Percentiles rank a stretch among this genome's conserved stretches.
Conservation (phyloP, 37 sponge, comb jelly and placozoan species). For the Dysidea cf. avara region DNA sequence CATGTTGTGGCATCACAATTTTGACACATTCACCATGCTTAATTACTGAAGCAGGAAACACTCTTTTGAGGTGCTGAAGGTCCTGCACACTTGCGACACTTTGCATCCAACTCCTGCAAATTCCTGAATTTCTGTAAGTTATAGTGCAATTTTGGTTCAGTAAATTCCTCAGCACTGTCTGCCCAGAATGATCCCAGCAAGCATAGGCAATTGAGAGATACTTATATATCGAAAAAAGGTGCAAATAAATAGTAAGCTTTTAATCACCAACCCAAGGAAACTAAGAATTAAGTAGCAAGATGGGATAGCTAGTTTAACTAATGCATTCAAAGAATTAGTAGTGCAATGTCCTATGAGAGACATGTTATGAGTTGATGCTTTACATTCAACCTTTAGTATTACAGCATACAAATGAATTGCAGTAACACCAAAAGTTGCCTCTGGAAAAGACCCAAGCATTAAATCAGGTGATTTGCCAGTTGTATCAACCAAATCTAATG, state of each 20-base stretch:
- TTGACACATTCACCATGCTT: no score
- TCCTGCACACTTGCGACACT: neutral
- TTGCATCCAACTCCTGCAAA: neutral
- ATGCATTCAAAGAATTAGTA: constrained; percentile 13
- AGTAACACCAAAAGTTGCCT: constrained; percentile 17
- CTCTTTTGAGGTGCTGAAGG: neutral
- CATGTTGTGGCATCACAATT: no score
- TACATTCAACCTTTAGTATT: constrained; percentile 24
- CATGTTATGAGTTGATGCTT: neutral
- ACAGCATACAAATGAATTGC: constrained; percentile 13
- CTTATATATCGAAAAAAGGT: neutral
- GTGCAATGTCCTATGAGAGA: constrained; percentile 30
- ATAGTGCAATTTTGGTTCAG: neutral
- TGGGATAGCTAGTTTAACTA: constrained; percentile 7
- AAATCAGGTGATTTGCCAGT: constrained; percentile 24
- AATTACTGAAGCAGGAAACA: no score
- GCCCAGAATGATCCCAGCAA: constrained; percentile 27
- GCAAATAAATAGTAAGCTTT: neutral
- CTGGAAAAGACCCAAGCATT: constrained; percentile 16
- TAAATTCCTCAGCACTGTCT: constrained; percentile 6
- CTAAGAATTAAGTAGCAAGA: no score
- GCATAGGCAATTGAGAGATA: constrained; percentile 36
- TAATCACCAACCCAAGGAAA: no score
- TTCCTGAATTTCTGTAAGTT: neutral
- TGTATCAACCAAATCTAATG: constrained; percentile 17